These are phyloP conservation scores for Pseudomyrmex pallidus DNA, from an alignment of 1,140 invertebrate genomes.

Conservation along the genomic window DNA sequence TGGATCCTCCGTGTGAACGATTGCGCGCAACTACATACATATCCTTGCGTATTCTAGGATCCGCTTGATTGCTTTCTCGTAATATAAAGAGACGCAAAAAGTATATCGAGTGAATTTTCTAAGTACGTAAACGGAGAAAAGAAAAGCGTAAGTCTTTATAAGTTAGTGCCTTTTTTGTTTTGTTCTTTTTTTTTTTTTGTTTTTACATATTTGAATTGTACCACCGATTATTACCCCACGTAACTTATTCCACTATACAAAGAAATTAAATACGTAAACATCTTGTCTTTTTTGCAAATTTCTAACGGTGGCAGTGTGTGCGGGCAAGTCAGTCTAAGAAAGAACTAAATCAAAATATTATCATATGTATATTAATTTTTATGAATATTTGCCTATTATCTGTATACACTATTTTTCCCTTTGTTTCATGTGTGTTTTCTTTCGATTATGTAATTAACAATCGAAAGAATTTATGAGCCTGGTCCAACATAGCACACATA, in stretches of 20 bases:
- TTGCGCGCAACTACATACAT: conserved; percentile 28
- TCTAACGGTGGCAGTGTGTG: conserved; percentile 54
- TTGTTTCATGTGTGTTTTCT: conserved; percentile 26
- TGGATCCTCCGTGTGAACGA: conserved; percentile 11
- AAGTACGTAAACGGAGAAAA: conserved; percentile 53
- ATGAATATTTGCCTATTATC: conserved; percentile 45
- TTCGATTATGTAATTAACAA: conserved; percentile 57
- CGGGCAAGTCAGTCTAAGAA: conserved; percentile 53
- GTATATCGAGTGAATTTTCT: conserved; percentile 28
- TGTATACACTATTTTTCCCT: conserved; percentile 52
- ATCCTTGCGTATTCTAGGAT: conserved; percentile 42
- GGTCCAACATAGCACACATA: conserved; percentile 80
- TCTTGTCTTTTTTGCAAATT: conserved; percentile 37
- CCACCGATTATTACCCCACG: conserved; percentile 30
- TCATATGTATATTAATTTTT: conserved; percentile 8
- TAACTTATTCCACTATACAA: conserved; percentile 36
- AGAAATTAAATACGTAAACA: conserved; percentile 31
- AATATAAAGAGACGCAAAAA: conserved; percentile 28
- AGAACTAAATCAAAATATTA: conserved; percentile 38
- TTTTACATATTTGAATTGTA: conserved; percentile 47
- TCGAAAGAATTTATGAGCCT: conserved; percentile 75
- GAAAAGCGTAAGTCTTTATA: conserved; percentile 40
- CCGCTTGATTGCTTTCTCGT: conserved; percentile 12
- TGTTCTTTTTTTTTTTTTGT: too few species aligned
- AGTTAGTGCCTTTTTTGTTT: conserved; percentile 42